Evolutionary conservation across 2,888 invertebrate species (phyloP), one percentile per base, ranked within the genome.

Genomic region (Cheilosia vernalis): DNA sequence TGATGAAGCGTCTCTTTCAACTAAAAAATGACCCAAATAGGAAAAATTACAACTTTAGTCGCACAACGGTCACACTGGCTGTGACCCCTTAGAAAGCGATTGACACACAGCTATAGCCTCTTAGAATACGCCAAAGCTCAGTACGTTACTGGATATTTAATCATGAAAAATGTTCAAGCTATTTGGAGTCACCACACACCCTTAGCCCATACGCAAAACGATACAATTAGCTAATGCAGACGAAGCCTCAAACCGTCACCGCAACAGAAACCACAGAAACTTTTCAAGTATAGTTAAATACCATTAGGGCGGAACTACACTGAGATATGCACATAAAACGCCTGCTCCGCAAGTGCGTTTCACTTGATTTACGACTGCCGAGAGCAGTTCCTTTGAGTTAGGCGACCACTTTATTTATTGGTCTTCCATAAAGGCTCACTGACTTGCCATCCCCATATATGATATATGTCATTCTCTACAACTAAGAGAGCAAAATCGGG

Each of bases 221-320:
- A 13, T 13, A 51, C 67, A 67, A 67, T 67, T 42, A 67, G 55
- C 67, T 67, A 67, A 67, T 67, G 67, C 15, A 67, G 21, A 51
- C 53, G 10, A 40, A 42, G 42, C 40, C 67, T 15, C 27, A 67
- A 37, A 37, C 30, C 27, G 17, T 30, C 13, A 9, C 24, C 63
- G 33, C 63, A 47, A 40, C 51, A 37, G 51, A 37, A 66, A 30
- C 67, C 67, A 42, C 67, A 13, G n/a, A 55, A 67, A 67, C 67
- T 67, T 55, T 30, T 40, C 42, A 4, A 42, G 17, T 15, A 27
- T 1, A 47, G 69, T 69, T 44, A 56, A 47, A 30, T 21, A 44
- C 4, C 19, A 44, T 56, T 44, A n/a, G 33, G 42, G 33, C 56
- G 5, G 44, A 69, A 67, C 30, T 56, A 55, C 64, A 49, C 44